phyloP scores from a whole-genome alignment of 2,797 vertebrate species.

The Myiotriccus ornatus region DNA sequence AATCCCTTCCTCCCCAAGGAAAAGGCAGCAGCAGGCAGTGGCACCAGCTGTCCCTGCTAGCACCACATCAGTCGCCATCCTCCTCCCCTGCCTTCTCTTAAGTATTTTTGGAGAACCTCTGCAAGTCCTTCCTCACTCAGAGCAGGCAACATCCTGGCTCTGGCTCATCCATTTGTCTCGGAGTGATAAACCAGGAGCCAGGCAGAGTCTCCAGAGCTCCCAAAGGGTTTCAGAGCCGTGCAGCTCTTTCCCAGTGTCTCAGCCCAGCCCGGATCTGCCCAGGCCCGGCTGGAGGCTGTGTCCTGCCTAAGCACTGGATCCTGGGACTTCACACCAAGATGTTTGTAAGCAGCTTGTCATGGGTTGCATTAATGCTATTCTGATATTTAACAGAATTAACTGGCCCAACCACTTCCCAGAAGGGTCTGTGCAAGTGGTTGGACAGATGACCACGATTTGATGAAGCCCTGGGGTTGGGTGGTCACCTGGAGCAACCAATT shows the following conservation, averaged over 20 bases:
- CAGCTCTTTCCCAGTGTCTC: not conserved
- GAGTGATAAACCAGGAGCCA: not conserved
- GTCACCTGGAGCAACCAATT: not conserved
- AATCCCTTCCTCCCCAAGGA: not conserved
- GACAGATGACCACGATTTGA: not conserved
- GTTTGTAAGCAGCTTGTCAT: not conserved
- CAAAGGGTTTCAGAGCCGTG: not conserved
- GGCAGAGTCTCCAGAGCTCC: not conserved
- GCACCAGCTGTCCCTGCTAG: not conserved
- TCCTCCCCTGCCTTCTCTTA: not conserved
- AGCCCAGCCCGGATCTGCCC: not conserved
- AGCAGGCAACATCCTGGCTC: accelerated
- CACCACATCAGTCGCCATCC: not conserved
- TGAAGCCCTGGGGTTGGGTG: not conserved
- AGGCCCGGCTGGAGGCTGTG: not conserved
- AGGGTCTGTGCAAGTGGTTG: not conserved
- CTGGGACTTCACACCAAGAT: not conserved
- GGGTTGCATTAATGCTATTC: not conserved
- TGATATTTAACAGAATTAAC: not conserved
- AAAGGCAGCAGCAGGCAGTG: not conserved
- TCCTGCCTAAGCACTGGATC: not conserved
- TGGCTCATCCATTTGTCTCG: accelerated
- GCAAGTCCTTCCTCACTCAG: not conserved
- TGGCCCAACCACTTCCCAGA: not conserved
- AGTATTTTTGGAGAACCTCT: not conserved